Conservation (phyloP, 2,888 invertebrate genomes). For the Deladenus siricidicola region DNA sequence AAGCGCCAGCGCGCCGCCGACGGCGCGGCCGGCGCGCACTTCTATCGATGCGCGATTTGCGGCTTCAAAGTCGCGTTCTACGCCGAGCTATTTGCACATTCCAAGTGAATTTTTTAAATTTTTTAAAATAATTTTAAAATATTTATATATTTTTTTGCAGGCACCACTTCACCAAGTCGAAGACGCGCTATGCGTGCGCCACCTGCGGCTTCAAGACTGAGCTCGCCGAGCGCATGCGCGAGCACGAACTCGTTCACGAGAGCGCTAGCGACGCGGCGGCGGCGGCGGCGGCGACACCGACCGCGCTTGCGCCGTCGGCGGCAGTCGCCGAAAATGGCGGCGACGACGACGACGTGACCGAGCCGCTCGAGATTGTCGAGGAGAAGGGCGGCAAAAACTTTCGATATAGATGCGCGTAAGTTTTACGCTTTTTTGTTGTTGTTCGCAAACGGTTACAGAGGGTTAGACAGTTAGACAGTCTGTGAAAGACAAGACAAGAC, state of each 20-base stretch:
- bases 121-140: too few relatives aligned
- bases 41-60: slow-evolving; percentile 3
- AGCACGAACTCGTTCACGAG: slow-evolving; percentile 8
- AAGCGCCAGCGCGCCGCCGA: neutral
- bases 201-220: slow-evolving; percentile 9
- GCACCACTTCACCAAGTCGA: neutral
- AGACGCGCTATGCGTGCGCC: neutral
- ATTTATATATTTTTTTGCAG: neutral
- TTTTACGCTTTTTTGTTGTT: neutral
- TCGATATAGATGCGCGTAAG: slow-evolving; percentile 14
- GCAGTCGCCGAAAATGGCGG: neutral
- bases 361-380: too few relatives aligned
- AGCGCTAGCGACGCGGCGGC: neutral
- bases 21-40: neutral
- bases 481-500: too few relatives aligned
- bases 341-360: neutral
- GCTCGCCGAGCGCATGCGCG: slow-evolving; percentile 5
- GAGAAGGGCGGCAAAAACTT: too few relatives aligned
- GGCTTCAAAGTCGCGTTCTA: neutral
- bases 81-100: slow-evolving; percentile 3
- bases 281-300: too few relatives aligned
- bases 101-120: too few relatives aligned
- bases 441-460: neutral
- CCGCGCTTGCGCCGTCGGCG: neutral
- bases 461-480: too few relatives aligned